phyloP scores from a whole-genome alignment of 1,140 invertebrate species.

The Drosophila micromelanica region DNA sequence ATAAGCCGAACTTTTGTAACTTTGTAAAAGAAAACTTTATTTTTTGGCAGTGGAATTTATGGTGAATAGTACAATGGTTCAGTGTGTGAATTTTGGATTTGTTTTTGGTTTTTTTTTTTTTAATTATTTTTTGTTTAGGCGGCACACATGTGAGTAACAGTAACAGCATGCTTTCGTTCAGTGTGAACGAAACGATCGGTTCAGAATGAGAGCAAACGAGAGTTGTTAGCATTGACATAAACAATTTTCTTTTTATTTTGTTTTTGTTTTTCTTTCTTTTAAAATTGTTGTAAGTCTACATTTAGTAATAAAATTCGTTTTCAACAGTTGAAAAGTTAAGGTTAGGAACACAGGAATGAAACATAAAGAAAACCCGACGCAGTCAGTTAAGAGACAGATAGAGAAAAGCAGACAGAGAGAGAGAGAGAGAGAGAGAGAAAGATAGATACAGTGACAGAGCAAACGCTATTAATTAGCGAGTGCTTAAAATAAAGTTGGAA shows the following conservation, averaged over 20 bases:
- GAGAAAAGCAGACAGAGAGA: constrained; percentile 10
- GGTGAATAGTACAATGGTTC: neutral
- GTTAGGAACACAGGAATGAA: constrained; percentile 39
- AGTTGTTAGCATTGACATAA: neutral
- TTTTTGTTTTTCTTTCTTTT: neutral
- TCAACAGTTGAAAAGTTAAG: constrained; percentile 11
- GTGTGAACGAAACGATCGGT: constrained; percentile 9
- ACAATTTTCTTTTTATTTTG: neutral
- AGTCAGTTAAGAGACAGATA: constrained; percentile 3
- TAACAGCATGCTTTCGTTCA: constrained; percentile 40
- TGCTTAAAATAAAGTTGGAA: constrained; percentile 22
- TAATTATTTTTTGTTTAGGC: constrained; percentile 1
- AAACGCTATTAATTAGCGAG: constrained; percentile 19
- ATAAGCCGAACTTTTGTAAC: no score
- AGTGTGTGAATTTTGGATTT: neutral
- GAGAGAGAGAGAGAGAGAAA: constrained; percentile 13
- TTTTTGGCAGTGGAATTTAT: no score
- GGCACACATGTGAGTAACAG: neutral
- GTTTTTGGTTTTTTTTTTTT: neutral
- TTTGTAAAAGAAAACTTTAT: no score
- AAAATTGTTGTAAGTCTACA: neutral
- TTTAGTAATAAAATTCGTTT: constrained; percentile 9
- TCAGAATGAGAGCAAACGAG: constrained; percentile 14
- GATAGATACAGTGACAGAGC: neutral
- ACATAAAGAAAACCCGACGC: constrained; percentile 19